Conservation (phyloP, 1,140 invertebrate species). For the Hyles euphorbiae region DNA sequence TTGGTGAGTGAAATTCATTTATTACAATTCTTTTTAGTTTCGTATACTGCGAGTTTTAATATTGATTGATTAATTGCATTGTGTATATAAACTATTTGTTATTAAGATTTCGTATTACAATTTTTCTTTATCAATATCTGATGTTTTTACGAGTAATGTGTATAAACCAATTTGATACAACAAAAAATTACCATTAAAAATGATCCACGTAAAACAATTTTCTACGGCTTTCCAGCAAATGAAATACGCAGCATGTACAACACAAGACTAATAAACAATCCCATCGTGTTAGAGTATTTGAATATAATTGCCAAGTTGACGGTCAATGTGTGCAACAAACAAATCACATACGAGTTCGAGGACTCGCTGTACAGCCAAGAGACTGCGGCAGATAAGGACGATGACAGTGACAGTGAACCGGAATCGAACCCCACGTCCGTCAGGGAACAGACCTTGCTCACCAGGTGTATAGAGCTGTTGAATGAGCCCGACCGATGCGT, state of each 20-base stretch:
- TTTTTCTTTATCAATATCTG: no score
- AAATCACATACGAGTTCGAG: constrained; percentile 60
- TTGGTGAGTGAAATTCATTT: constrained; percentile 71
- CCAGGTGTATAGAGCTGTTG: constrained; percentile 72
- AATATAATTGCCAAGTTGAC: constrained; percentile 65
- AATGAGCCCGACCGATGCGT: constrained; percentile 79
- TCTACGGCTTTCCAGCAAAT: constrained; percentile 35
- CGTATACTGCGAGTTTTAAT: no score
- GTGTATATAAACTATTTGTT: no score
- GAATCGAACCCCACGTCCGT: constrained; percentile 59
- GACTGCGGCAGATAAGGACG: constrained; percentile 65
- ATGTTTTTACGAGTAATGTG: no score
- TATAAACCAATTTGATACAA: no score
- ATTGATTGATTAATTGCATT: neutral
- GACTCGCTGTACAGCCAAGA: constrained; percentile 69
- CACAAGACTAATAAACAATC: constrained; percentile 55
- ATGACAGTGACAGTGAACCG: constrained; percentile 71
- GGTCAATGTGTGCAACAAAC: constrained; percentile 66
- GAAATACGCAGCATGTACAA: constrained; percentile 46
- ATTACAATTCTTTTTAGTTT: neutral
- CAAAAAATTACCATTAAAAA: no score
- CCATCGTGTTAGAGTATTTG: constrained; percentile 56
- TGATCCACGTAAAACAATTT: neutral
- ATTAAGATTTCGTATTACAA: no score
- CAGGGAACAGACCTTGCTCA: constrained; percentile 56